Evolutionary conservation across 2,797 vertebrate species (phyloP).

Genomic region (Etheostoma perlongum): DNA sequence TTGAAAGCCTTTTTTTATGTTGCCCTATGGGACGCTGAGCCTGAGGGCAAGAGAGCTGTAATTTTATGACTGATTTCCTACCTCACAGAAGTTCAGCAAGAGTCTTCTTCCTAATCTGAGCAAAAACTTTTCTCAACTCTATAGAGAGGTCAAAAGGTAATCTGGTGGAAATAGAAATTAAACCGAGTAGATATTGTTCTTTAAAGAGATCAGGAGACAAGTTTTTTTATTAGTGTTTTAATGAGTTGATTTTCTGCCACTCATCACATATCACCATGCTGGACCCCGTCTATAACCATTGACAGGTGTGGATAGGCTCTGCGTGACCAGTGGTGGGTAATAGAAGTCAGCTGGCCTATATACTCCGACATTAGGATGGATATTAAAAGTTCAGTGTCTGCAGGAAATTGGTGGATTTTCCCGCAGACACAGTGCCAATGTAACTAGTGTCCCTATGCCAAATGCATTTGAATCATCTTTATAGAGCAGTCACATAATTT

Average conservation of each 20-base stretch:
- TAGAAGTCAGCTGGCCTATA: conserved; percentile 71
- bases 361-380: conserved; percentile 56
- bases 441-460: conserved; percentile 29
- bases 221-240: conserved; percentile 49
- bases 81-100: conserved; percentile 44
- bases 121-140: conserved; percentile 31
- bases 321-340: conserved; percentile 61
- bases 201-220: conserved; percentile 21
- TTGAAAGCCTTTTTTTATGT: conserved; percentile 14
- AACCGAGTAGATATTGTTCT: neutral
- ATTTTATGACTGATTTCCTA: conserved; percentile 39
- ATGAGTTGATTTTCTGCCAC: conserved; percentile 58
- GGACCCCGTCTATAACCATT: conserved; percentile 58
- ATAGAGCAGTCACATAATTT: conserved; percentile 24
- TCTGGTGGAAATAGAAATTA: conserved; percentile 44
- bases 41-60: conserved; percentile 11
- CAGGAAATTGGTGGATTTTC: conserved; percentile 76
- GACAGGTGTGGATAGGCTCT: conserved; percentile 67
- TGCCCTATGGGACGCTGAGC: conserved; percentile 1
- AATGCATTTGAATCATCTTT: conserved; percentile 52
- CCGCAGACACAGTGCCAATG: conserved; percentile 49
- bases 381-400: conserved; percentile 65
- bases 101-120: conserved; percentile 20
- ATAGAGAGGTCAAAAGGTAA: conserved; percentile 23
- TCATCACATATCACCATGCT: conserved; percentile 60